phyloP scores from a whole-genome alignment of 2,888 invertebrate species.

The Cordilura impudica region DNA sequence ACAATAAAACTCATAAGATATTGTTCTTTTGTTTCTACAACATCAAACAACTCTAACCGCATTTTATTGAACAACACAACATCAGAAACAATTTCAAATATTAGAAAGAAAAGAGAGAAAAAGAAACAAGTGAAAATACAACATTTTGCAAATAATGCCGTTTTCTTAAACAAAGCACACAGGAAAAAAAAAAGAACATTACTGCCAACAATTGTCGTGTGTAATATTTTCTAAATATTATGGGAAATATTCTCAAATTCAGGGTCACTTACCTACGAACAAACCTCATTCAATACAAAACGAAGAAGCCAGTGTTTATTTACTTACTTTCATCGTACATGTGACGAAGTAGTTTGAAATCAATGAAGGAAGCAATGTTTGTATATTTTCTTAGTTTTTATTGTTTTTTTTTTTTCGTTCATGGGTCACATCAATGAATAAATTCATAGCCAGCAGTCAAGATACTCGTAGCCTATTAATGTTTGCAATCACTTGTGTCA shows the following conservation, averaged over 20 bases:
- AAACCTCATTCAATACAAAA: no score
- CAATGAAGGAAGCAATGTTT: background rate
- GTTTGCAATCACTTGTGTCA: constrained; percentile 12
- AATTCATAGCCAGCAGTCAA: no score
- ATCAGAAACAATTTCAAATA: constrained; percentile 1
- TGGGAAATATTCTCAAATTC: constrained; percentile 25
- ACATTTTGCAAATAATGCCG: constrained; percentile 43
- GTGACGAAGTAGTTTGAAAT: background rate
- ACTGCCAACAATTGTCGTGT: background rate
- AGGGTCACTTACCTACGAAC: constrained; percentile 23
- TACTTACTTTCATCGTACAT: background rate
- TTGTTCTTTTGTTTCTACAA: background rate
- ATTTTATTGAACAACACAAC: constrained; percentile 63
- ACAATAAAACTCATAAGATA: constrained; percentile 13
- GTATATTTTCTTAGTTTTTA: constrained; percentile 6
- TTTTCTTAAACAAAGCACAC: no score
- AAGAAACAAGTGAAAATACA: constrained; percentile 21
- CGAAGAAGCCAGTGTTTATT: background rate
- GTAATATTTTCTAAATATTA: background rate
- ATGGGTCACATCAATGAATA: background rate
- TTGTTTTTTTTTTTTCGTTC: background rate
- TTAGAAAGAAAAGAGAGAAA: background rate
- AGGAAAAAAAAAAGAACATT: no score
- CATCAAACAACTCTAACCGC: constrained; percentile 12
- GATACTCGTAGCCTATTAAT: constrained; percentile 3